Conservation (phyloP, 2,113 vertebrate species). For the Ptychochromis oligacanthus region DNA sequence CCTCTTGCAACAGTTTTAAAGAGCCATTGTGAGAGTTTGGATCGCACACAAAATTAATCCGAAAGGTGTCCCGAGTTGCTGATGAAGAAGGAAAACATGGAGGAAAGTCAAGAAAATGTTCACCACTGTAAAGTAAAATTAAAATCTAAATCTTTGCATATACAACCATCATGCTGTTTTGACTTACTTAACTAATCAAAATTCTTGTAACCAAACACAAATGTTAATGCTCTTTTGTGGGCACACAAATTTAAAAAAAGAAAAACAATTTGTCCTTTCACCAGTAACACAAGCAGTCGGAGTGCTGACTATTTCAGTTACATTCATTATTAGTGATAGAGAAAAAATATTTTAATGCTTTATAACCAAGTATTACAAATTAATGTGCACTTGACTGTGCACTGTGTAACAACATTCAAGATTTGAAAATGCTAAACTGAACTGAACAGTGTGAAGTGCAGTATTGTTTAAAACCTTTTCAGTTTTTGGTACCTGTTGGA, state of each 20-base stretch:
- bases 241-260: too few species aligned
- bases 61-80: slow-evolving; percentile 84
- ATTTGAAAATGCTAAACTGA: too few species aligned
- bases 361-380: too few species aligned
- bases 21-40: slow-evolving; percentile 76
- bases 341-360: too few species aligned
- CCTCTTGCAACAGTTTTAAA: slow-evolving; percentile 81
- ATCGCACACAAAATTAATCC: slow-evolving; percentile 89
- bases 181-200: too few species aligned
- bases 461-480: background rate
- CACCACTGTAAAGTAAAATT: background rate
- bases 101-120: background rate
- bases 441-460: background rate
- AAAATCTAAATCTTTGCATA: background rate
- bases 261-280: too few species aligned
- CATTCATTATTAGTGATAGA: too few species aligned
- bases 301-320: too few species aligned
- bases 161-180: background rate
- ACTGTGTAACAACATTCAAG: background rate
- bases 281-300: too few species aligned
- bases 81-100: slow-evolving; percentile 12
- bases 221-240: too few species aligned
- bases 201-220: too few species aligned
- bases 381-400: background rate
- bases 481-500: slow-evolving; percentile 71